Evolutionary conservation across 2,113 vertebrate genomes (phyloP).

Genomic region (Rostratula benghalensis): DNA sequence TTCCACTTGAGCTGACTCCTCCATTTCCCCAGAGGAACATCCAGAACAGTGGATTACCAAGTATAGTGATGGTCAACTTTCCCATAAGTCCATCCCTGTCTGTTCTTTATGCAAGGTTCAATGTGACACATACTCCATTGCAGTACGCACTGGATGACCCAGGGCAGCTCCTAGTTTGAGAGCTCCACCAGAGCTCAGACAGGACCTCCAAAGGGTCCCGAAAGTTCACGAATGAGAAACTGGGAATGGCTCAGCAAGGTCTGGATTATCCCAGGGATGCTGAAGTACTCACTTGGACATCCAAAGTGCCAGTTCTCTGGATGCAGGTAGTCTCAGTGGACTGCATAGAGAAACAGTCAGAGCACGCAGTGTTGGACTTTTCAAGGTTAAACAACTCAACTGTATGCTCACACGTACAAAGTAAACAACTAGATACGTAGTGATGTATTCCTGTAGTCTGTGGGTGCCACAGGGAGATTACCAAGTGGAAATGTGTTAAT

Average conservation of each 20-base stretch:
- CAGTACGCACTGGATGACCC: accelerated
- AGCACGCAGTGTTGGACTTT: neutral
- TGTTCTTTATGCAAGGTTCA: neutral
- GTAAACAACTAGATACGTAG: neutral
- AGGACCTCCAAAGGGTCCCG: neutral
- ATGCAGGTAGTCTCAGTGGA: neutral
- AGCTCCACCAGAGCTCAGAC: neutral
- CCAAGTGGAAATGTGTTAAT: neutral
- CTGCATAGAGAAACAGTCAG: neutral
- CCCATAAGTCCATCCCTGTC: neutral
- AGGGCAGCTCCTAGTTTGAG: neutral
- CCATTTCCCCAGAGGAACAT: neutral
- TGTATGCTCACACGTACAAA: neutral
- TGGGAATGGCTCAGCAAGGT: neutral
- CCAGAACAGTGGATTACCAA: neutral
- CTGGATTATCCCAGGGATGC: neutral
- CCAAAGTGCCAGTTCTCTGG: neutral
- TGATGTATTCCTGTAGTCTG: neutral
- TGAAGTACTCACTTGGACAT: neutral
- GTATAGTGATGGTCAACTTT: neutral
- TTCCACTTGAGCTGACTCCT: neutral
- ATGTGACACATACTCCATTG: accelerated
- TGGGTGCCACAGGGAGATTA: neutral
- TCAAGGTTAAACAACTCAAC: neutral
- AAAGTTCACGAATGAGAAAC: neutral